Percentiles rank a stretch among this genome's conserved stretches.
These are phyloP conservation scores for Prunella himalayana DNA, from an alignment of 2,113 vertebrate genomes.

Conservation along the genomic window DNA sequence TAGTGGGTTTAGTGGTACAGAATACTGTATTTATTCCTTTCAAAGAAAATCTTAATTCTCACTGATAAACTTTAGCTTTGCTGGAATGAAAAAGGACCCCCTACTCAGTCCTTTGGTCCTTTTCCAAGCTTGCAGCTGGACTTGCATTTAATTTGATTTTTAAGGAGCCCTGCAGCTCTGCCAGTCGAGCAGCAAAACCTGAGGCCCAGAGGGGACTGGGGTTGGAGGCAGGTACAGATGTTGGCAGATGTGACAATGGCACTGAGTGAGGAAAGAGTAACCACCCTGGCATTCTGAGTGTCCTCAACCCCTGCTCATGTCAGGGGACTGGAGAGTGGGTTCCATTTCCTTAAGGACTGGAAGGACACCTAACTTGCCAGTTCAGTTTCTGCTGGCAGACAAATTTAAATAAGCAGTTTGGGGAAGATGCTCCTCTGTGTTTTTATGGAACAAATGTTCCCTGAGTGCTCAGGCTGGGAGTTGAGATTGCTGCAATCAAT, in stretches of 20 bases:
- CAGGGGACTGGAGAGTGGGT: background rate
- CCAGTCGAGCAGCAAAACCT: background rate
- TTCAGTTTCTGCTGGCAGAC: background rate
- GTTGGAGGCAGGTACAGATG: background rate
- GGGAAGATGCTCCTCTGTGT: background rate
- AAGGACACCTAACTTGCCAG: background rate
- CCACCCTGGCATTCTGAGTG: background rate
- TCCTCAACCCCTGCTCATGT: background rate
- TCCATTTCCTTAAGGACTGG: background rate
- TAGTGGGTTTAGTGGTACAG: background rate
- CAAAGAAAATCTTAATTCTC: background rate
- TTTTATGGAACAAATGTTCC: conserved; percentile 1
- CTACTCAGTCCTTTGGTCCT: background rate
- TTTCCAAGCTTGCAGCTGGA: background rate
- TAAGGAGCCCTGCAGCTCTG: background rate
- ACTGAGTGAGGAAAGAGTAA: background rate
- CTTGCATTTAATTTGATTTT: background rate
- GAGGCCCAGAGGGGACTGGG: background rate
- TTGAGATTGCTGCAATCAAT: background rate
- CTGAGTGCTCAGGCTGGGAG: background rate
- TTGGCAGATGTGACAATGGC: background rate
- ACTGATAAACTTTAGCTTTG: background rate
- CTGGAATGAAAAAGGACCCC: background rate
- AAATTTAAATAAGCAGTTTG: background rate
- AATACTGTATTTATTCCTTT: background rate